Evolutionary conservation across 2,113 vertebrate genomes (phyloP).

Genomic region (Pachycephala philippinensis): DNA sequence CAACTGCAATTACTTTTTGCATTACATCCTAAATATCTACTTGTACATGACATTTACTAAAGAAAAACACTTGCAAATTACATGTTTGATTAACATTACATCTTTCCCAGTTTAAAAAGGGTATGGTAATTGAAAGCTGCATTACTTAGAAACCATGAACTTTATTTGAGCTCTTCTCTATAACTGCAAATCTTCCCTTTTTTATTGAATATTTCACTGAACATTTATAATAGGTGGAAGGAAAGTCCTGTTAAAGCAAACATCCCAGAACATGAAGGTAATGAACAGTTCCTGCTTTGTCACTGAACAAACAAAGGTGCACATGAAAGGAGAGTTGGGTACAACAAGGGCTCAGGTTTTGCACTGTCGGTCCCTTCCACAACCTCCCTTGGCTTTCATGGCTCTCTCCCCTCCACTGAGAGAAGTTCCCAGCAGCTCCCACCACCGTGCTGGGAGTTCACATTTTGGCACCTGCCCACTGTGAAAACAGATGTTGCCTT

Average conservation of each 20-base stretch:
- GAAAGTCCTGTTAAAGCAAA: conserved; percentile 47
- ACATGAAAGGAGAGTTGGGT: background rate
- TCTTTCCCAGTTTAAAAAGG: conserved; percentile 76
- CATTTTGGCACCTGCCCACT: background rate
- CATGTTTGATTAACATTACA: conserved; percentile 82
- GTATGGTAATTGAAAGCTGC: conserved; percentile 74
- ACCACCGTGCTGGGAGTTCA: rapidly evolving
- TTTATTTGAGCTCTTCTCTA: conserved; percentile 65
- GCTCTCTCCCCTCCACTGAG: too few species aligned
- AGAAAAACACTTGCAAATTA: conserved; percentile 82
- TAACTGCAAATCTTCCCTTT: conserved; percentile 56
- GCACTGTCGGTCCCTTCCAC: background rate
- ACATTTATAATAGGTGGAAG: conserved; percentile 34
- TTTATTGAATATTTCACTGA: conserved; percentile 62
- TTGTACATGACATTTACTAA: conserved; percentile 79
- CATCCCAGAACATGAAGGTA: conserved; percentile 11
- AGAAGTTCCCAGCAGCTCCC: background rate
- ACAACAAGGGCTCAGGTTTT: background rate
- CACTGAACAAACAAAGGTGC: background rate
- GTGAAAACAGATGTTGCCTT: background rate
- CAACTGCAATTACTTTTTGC: conserved; percentile 65
- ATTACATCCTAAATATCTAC: conserved; percentile 73
- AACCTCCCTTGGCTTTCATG: background rate
- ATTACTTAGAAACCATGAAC: conserved; percentile 74
- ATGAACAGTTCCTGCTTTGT: conserved; percentile 37